Evolutionary conservation across 2,113 vertebrate species (phyloP).

Genomic region (Sinocyclocheilus maitianheensis): DNA sequence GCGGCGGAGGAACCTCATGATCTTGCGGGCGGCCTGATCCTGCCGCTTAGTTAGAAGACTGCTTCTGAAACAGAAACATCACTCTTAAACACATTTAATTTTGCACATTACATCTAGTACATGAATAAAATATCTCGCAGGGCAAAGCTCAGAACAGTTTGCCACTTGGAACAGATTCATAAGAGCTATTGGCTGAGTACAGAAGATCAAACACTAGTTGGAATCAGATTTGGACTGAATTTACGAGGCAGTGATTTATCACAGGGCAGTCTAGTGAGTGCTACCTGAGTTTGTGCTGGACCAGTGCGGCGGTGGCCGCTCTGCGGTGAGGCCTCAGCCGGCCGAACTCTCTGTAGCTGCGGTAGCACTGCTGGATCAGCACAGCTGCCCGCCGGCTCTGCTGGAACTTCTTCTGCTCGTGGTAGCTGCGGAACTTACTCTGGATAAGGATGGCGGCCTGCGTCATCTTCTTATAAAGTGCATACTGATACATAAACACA

Average conservation of each 20-base stretch:
- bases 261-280: neutral
- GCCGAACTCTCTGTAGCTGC: slow-evolving; percentile 93
- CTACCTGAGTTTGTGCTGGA: slow-evolving; percentile 82
- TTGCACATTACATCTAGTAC: slow-evolving; percentile 12
- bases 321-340: slow-evolving; percentile 85
- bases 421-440: slow-evolving; percentile 99
- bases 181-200: neutral
- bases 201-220: neutral
- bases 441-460: slow-evolving; percentile 99
- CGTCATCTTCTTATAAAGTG: slow-evolving; percentile 99
- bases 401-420: slow-evolving; percentile 96
- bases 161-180: slow-evolving; percentile 16
- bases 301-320: slow-evolving; percentile 82
- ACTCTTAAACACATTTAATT: neutral
- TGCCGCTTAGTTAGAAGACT: slow-evolving; percentile 98
- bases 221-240: neutral
- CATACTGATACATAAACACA: slow-evolving; percentile 82
- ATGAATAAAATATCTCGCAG: slow-evolving; percentile 4
- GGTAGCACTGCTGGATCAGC: slow-evolving; percentile 98
- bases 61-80: slow-evolving; percentile 78
- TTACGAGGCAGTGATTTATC: neutral
- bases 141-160: slow-evolving; percentile 17
- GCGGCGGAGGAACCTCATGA: slow-evolving; percentile 98
- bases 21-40: slow-evolving; percentile 99
- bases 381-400: slow-evolving; percentile 94